These are phyloP conservation scores for Onychomys arenicola DNA, from an alignment of 2,797 vertebrate genomes.

Conservation along the genomic window DNA sequence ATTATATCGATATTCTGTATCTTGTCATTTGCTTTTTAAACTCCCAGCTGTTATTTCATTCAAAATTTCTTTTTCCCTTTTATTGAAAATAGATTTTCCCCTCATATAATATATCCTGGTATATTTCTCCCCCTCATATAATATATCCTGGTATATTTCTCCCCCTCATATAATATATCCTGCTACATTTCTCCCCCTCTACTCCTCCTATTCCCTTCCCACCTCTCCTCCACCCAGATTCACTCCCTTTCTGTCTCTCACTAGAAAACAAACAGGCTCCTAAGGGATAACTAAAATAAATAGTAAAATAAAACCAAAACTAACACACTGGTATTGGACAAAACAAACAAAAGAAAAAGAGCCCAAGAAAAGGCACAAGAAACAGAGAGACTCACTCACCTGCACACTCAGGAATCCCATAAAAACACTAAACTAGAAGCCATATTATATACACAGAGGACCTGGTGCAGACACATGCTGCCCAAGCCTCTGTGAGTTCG, in stretches of 20 bases:
- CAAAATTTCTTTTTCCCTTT: conserved; percentile 10
- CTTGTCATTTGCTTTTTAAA: conserved; percentile 28
- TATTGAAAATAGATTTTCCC: background rate
- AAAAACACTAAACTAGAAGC: background rate
- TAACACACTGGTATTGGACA: background rate
- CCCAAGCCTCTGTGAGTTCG: background rate
- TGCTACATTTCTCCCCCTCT: too few species aligned
- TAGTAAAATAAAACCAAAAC: background rate
- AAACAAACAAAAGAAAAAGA: background rate
- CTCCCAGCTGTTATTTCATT: background rate
- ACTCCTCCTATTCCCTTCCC: background rate
- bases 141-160: too few species aligned
- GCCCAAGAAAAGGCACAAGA: background rate
- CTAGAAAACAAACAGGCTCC: background rate
- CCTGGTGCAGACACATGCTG: background rate
- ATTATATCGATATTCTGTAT: background rate
- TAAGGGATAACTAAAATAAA: background rate
- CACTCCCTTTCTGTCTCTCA: background rate
- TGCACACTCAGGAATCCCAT: background rate
- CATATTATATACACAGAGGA: background rate
- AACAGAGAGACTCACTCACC: background rate
- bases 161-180: too few species aligned
- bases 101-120: background rate
- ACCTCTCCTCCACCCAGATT: background rate
- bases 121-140: too few species aligned